These are phyloP conservation scores for Cercopithecus hamlyni DNA, from an alignment of 2,797 vertebrate genomes.

Conservation along the genomic window DNA sequence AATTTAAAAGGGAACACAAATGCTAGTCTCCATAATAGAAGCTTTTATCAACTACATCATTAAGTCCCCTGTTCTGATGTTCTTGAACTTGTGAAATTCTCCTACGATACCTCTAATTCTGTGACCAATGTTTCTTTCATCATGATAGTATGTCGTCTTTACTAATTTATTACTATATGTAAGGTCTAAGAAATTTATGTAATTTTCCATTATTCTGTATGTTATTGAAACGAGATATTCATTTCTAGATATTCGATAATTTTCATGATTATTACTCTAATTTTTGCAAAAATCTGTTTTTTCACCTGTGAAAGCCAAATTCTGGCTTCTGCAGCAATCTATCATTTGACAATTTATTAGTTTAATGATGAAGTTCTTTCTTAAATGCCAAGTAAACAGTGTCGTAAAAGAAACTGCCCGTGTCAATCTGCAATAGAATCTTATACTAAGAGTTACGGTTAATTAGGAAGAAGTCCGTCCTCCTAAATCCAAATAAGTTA, in stretches of 20 bases:
- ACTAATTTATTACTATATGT: not conserved
- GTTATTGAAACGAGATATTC: not conserved
- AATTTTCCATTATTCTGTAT: not conserved
- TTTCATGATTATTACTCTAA: conserved; percentile 53
- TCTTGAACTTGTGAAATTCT: not conserved
- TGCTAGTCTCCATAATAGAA: not conserved
- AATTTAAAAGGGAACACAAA: not conserved
- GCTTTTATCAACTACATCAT: not conserved
- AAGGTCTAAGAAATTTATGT: not conserved
- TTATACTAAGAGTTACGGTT: conserved; percentile 80
- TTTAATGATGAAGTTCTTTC: conserved; percentile 66
- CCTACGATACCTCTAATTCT: not conserved
- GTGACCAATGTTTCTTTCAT: not conserved
- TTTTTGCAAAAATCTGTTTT: conserved; percentile 54
- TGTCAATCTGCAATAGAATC: conserved; percentile 81
- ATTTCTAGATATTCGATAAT: not conserved
- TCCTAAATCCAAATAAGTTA: conserved; percentile 83
- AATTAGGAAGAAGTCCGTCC: conserved; percentile 81
- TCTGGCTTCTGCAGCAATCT: not conserved
- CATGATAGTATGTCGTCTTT: not conserved
- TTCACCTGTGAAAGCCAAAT: conserved; percentile 3
- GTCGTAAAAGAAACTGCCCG: conserved; percentile 79
- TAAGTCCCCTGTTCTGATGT: not conserved
- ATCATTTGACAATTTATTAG: conserved; percentile 59
- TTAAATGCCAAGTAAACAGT: conserved; percentile 80